Evolutionary conservation across 92 coral and sea anemone species (phyloP).

Genomic region (Epizoanthus fatuus): DNA sequence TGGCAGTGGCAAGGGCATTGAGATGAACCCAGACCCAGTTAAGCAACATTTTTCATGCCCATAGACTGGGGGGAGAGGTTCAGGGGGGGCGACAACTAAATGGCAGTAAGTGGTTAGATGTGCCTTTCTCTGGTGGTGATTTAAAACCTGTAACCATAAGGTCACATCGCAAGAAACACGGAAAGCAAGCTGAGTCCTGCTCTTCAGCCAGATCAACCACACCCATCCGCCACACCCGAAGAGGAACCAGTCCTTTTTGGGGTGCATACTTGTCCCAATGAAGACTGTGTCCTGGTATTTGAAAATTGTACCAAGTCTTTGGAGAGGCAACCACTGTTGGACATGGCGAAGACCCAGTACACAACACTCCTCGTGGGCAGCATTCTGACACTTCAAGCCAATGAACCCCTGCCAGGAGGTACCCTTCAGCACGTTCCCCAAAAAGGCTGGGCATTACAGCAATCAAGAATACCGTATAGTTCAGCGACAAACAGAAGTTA

Average conservation of each 20-base stretch:
- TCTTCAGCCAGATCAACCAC: neutral
- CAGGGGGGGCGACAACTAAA: too few species aligned
- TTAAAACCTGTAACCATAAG: slow-evolving; percentile 25
- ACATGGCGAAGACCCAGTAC: neutral
- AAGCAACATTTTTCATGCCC: too few species aligned
- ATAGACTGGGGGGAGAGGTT: too few species aligned
- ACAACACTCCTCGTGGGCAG: slow-evolving; percentile 30
- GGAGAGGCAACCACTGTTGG: slow-evolving; percentile 16
- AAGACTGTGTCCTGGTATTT: neutral
- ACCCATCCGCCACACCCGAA: slow-evolving; percentile 36
- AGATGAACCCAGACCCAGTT: too few species aligned
- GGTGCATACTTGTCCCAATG: neutral
- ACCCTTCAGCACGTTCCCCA: neutral
- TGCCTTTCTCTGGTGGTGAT: slow-evolving; percentile 33
- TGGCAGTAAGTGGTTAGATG: neutral
- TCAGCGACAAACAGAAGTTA: slow-evolving; percentile 48
- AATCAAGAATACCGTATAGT: slow-evolving; percentile 46
- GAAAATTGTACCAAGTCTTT: neutral
- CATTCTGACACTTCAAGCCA: slow-evolving; percentile 46
- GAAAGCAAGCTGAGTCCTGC: too few species aligned
- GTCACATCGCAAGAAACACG: neutral
- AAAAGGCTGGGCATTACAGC: slow-evolving; percentile 60
- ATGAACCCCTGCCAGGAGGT: too few species aligned
- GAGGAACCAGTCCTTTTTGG: slow-evolving; percentile 19
- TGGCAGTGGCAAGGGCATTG: too few species aligned